Evolutionary conservation across 1,140 invertebrate species (phyloP), one percentile per base, ranked within the genome.

Genomic region (Medauroidea extradentata): DNA sequence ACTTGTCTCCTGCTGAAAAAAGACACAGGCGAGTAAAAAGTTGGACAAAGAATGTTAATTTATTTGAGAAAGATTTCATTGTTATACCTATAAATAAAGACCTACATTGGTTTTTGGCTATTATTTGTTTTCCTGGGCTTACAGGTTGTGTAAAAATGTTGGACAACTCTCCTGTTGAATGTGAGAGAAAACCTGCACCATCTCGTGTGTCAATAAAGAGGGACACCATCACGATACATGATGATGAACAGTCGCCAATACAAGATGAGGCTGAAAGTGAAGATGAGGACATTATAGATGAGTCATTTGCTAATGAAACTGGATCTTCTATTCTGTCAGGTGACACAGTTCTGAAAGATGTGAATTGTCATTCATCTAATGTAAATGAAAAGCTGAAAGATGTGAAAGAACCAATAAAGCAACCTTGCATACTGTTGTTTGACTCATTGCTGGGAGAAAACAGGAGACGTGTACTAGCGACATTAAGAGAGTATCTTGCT

Each of bases 61-160:
- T 99, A 51, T 99, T 99, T 77, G 85, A 91, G 50, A 98, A 98
- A 81, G 96, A 99, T 74, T 99, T 90, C 74, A 86, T 99, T 53
- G 84, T 99, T 64, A 90, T 99, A 72, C 96, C 96, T 63, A 97
- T 99, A 42, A 97, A 98, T 81, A 93, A 98, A 81, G 91, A 94
- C 67, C 79, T 81, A 25, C 96, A 99, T 81, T 99, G 96, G 96
- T 98, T 96, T 76, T 79, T 99, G 61, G 95, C 94, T 2, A 94
- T 99, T 44, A 93, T 99, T 51, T 98, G 95, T 76, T 98, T 90
- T 74, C 94, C 95, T 54, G 87, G 88, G 25, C 75, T 93, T 48
- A 83, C 85, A 42, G 86, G 86, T 0, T 77, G 77, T 63, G 74
- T 81, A 54, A 75, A 76, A 67, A 75, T 81, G 67, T 71, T 78